Evolutionary conservation across 2,113 vertebrate species (phyloP).

Genomic region (Mixornis gularis): DNA sequence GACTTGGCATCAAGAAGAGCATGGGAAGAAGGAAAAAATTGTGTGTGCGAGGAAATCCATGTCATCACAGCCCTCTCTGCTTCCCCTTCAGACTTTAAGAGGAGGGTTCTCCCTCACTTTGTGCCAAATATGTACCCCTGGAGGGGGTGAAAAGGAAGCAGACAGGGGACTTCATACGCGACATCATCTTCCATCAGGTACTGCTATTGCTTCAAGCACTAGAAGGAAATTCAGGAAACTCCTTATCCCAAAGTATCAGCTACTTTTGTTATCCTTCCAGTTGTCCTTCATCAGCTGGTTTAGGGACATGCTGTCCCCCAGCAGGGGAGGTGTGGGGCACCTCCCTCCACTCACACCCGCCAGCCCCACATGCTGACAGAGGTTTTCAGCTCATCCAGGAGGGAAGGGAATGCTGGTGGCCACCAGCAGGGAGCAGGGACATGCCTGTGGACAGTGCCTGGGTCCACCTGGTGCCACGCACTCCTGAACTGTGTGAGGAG

Average conservation of each 20-base stretch:
- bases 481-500: neutral
- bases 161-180: neutral
- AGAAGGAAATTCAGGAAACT: neutral
- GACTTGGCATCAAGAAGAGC: neutral
- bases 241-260: neutral
- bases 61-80: neutral
- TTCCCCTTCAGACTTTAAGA: neutral
- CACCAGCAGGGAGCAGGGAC: neutral
- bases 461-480: rapidly evolving
- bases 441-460: neutral
- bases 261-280: neutral
- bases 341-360: neutral
- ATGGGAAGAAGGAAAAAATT: neutral
- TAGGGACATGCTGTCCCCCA: neutral
- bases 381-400: rapidly evolving
- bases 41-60: neutral
- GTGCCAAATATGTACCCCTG: neutral
- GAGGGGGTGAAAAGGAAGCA: neutral
- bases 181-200: neutral
- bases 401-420: neutral
- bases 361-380: rapidly evolving
- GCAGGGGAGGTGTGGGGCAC: neutral
- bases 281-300: neutral
- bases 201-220: neutral
- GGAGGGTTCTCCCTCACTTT: neutral